Evolutionary conservation across 1,140 invertebrate species (phyloP).

Genomic region (Carposina sasakii): DNA sequence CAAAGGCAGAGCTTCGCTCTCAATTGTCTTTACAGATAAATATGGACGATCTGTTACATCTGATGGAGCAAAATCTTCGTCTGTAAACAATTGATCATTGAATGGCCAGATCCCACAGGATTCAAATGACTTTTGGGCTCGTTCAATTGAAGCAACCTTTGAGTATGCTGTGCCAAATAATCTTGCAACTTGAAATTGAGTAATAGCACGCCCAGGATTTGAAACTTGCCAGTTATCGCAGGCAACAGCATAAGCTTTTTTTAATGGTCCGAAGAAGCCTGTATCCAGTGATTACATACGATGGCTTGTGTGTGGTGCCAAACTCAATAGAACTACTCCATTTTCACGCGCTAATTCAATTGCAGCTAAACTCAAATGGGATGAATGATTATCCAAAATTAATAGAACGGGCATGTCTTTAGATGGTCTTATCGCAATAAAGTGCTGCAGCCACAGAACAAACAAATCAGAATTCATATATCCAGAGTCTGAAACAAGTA

Average conservation of each 20-base stretch:
- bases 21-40: too few relatives aligned
- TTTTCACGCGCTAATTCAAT: conserved; percentile 27
- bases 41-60: too few relatives aligned
- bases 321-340: conserved; percentile 31
- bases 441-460: conserved; percentile 21
- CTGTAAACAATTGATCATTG: too few relatives aligned
- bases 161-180: too few relatives aligned
- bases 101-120: too few relatives aligned
- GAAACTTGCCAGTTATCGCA: conserved; percentile 5
- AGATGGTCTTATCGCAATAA: conserved; percentile 15
- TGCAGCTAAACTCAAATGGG: conserved; percentile 18
- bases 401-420: conserved; percentile 19
- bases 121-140: too few relatives aligned
- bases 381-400: conserved; percentile 9
- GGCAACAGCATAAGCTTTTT: conserved; percentile 25
- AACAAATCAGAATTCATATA: conserved; percentile 19
- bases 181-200: too few relatives aligned
- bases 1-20: too few relatives aligned
- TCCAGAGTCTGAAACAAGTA: conserved; percentile 22
- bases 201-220: too few relatives aligned
- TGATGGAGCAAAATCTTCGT: too few relatives aligned
- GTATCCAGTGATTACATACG: conserved; percentile 48
- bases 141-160: too few relatives aligned
- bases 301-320: conserved; percentile 18
- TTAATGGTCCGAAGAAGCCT: conserved; percentile 42